phyloP scores from a whole-genome alignment of 2,888 invertebrate genomes.

The Xestobium rufovillosum region DNA sequence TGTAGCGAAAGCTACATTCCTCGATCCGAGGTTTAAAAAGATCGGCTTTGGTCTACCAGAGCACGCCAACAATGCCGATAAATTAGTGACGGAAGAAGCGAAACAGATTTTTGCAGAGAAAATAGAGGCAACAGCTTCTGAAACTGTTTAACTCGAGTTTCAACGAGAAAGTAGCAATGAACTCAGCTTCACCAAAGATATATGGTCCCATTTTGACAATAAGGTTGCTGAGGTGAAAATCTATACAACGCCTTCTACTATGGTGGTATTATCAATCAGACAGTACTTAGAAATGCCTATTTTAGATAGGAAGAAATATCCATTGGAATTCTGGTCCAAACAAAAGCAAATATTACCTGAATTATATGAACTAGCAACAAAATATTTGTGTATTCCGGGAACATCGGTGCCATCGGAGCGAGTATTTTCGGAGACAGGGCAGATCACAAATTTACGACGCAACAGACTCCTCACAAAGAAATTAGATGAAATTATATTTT shows the following conservation, averaged over 20 bases:
- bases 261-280: constrained; percentile 4
- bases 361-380: constrained; percentile 13
- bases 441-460: constrained; percentile 25
- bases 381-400: constrained; percentile 22
- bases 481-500: too few species aligned
- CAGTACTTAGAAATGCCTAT: constrained; percentile 14
- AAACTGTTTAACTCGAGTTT: background rate
- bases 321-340: constrained; percentile 13
- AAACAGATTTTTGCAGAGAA: background rate
- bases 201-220: constrained; percentile 13
- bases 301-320: constrained; percentile 7
- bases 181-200: background rate
- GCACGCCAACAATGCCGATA: constrained; percentile 1
- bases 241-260: constrained; percentile 10
- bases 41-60: constrained; percentile 17
- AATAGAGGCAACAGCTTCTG: constrained; percentile 1
- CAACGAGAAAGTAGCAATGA: constrained; percentile 3
- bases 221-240: constrained; percentile 7
- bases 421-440: constrained; percentile 26
- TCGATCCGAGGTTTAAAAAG: constrained; percentile 27
- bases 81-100: background rate
- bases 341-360: constrained; percentile 11
- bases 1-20: constrained; percentile 21
- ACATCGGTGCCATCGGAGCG: constrained; percentile 27
- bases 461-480: too few species aligned